phyloP scores from a whole-genome alignment of 2,797 vertebrate genomes.

The Sandelia bainsii region DNA sequence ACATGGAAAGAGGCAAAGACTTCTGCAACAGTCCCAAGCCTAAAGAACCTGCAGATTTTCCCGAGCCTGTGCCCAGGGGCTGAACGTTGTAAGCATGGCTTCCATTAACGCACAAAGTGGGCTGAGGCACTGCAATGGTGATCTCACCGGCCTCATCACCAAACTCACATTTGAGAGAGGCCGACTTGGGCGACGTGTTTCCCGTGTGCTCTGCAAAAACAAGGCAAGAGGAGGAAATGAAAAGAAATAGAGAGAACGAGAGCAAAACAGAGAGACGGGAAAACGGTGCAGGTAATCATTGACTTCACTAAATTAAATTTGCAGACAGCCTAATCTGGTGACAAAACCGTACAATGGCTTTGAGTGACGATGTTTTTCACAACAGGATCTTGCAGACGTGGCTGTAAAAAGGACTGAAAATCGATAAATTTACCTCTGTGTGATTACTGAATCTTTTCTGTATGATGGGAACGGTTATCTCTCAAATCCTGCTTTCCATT shows the following conservation, averaged over 20 bases:
- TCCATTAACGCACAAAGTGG: slow-evolving; percentile 89
- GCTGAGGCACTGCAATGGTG: slow-evolving; percentile 80
- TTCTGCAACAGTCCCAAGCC: slow-evolving; percentile 79
- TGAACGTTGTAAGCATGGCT: slow-evolving; percentile 86
- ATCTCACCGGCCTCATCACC: slow-evolving; percentile 88
- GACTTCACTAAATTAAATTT: slow-evolving; percentile 14
- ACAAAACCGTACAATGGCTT: slow-evolving; percentile 9
- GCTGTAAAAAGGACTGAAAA: not conserved
- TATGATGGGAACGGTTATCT: slow-evolving; percentile 9
- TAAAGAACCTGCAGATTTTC: slow-evolving; percentile 60
- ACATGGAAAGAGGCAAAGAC: slow-evolving; percentile 80
- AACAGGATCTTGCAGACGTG: not conserved
- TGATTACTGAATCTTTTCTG: slow-evolving; percentile 6
- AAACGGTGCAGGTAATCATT: slow-evolving; percentile 10
- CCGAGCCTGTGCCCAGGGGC: slow-evolving; percentile 75
- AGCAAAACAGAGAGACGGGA: not conserved
- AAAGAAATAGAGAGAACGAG: not conserved
- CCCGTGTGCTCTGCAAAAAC: slow-evolving; percentile 85
- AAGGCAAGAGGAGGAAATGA: not conserved
- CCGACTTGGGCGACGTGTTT: slow-evolving; percentile 86
- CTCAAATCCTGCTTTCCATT: not conserved
- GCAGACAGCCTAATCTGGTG: not conserved
- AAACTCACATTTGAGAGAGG: slow-evolving; percentile 88
- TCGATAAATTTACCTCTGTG: not conserved
- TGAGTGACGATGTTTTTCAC: slow-evolving; percentile 2